Evolutionary conservation across 2,888 invertebrate species (phyloP), one percentile per base, ranked within the genome.

Genomic region (Willowsia nigromaculata): DNA sequence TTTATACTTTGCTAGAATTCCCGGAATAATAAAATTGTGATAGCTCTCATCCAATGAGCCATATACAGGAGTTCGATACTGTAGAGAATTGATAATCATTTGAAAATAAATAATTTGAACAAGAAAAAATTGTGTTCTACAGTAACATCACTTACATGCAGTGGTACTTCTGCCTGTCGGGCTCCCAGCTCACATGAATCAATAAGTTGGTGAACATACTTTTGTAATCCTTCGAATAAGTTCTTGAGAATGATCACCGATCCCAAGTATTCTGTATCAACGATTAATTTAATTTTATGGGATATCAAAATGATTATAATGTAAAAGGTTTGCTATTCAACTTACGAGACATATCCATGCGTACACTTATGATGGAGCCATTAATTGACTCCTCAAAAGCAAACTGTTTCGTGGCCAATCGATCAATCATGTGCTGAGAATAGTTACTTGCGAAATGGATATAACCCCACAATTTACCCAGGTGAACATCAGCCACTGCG

Each of bases 11-110:
- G 89, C 83, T 40, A 98, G 98, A 91, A 98, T 97, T 92, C 98
- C 98, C 59, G 98, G 98, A n/a, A 98, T 98, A 84, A 98, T 98
- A 94, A 98, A 99, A 94, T 98, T 98, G 47, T 88, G 81, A 33
- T 83, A 83, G 22, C 47, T 56, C 0, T 78, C 62, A 18, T 86
- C 89, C 25, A 84, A 59, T 7, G 50, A 27, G 30, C 90, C 90
- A 50, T 90, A 90, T 37, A 89, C 81, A 4, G 90, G 90, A n/a
- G 15, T 56, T 9, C 86, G 68, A 43, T 85, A 90, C 89, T 90
- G 68, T 68, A 18, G 18, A 40, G 1, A 68, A 37, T 30, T 22
- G n/a, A 53, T 65, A 30, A 80, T 13, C 9, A 18, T 37, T 43
- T 1, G 27, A 30, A 50, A 18, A 0, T 76, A 50, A 47, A 50